Conservation (phyloP, 1,140 invertebrate genomes). For the Delia radicum region DNA sequence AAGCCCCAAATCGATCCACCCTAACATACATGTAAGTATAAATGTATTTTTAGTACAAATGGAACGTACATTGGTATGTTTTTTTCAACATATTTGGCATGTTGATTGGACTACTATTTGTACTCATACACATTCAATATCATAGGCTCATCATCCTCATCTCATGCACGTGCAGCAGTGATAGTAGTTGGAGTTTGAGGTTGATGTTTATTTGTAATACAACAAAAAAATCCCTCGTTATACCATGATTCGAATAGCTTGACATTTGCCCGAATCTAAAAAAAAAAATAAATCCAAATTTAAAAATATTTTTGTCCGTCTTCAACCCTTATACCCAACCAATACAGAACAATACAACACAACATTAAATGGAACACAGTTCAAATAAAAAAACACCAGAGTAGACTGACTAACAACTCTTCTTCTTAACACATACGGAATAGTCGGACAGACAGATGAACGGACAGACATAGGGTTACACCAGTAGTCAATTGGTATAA, state of each 20-base stretch:
- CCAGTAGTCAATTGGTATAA: constrained; percentile 16
- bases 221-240: neutral
- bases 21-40: too few relatives aligned
- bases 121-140: neutral
- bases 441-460: neutral
- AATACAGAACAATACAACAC: neutral
- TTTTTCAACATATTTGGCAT: neutral
- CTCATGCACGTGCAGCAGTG: neutral
- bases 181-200: neutral
- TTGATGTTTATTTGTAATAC: neutral
- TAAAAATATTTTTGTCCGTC: constrained; percentile 2
- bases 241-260: constrained; percentile 11
- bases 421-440: neutral
- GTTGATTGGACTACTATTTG: constrained; percentile 12
- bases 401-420: neutral
- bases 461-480: neutral
- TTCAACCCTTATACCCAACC: neutral
- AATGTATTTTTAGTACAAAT: neutral
- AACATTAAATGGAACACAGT: neutral
- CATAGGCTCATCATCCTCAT: neutral
- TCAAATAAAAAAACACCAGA: neutral
- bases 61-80: neutral
- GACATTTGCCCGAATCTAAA: constrained; percentile 17
- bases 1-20: too few relatives aligned
- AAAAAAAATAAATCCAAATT: neutral